Base-by-base conservation (phyloP, 2,113 vertebrate species). In the Oncorhynchus gorbuscha region DNA sequence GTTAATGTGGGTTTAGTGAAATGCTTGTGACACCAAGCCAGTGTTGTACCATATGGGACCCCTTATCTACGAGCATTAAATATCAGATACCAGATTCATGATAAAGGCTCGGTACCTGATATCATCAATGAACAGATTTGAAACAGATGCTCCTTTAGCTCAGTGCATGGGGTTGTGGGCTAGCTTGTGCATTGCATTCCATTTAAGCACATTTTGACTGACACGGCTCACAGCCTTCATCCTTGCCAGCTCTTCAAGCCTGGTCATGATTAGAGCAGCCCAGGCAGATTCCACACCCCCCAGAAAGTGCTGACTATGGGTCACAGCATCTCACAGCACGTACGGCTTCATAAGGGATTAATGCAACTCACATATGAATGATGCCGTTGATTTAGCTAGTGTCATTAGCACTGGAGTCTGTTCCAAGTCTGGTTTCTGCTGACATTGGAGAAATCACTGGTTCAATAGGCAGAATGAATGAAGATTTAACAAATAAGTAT, bases 301-400 rank as follows among this genome's bases (percentile, higher is more conserved):
- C 11, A 6, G 51, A 58, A 81, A 77, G 45, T 64, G 81, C 83
- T 84, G 83, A 76, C 77, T 48, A 58, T 18, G 18, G 20, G 30
- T 67, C 16, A 55, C 51, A 55, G 18, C 28, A 69, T 64, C 24
- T 49, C 28, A 11, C 8, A 16, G 51, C 51, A 30, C n/a, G 16
- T 14, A 73, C 13, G 22, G 71, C 62, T 75, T 69, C 76, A 76
- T n/a, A 28, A 75, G 0, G 30, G 26, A 81, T 85, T 71, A 81
- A 75, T 83, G n/a, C 62, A 39, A 16, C 58, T 32, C 66, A 24
- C 69, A n/a, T 71, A 0, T 66, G 72, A 76, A 13, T 28, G 49
- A 59, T 66, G 11, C 58, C n/a, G 49, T 83, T 1, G 59, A 51
- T 72, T 48, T 18, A 48, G 45, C 65, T 55, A 22, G 35, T 1